Evolutionary conservation across 2,888 invertebrate genomes (phyloP).

Genomic region (Cepaea hortensis): DNA sequence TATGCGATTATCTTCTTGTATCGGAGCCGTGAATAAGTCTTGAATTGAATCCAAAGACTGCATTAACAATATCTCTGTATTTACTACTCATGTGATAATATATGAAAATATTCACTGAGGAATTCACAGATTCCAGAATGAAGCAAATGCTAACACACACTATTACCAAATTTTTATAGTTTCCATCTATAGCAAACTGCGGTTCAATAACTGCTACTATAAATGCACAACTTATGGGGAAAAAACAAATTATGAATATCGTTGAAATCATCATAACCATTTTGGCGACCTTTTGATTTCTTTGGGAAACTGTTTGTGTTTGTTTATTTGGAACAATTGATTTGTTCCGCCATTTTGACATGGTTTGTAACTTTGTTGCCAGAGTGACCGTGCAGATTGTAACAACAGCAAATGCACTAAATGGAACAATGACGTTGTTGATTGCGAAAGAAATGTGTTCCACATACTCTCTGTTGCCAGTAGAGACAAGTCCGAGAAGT

Average conservation of each 20-base stretch:
- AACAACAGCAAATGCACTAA: not conserved
- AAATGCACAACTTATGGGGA: not conserved
- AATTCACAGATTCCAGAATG: no score
- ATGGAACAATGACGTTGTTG: not conserved
- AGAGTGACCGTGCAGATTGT: not conserved
- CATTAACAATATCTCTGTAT: no score
- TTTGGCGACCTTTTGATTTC: not conserved
- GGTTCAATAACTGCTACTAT: not conserved
- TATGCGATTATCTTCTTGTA: no score
- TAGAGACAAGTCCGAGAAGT: not conserved
- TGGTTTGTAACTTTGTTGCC: not conserved
- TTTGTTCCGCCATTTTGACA: not conserved
- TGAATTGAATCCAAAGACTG: no score
- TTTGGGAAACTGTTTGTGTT: not conserved
- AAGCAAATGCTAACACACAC: no score
- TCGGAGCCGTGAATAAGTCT: no score
- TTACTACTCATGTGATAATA: no score
- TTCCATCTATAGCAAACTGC: no score
- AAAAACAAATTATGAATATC: not conserved
- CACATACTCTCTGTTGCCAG: not conserved
- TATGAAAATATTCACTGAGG: no score
- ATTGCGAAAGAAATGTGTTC: not conserved
- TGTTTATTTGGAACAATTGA: not conserved
- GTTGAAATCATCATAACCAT: not conserved
- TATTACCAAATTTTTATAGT: no score